These are phyloP conservation scores for Drosophila flavopinicola DNA, from an alignment of 2,888 invertebrate genomes.

Conservation along the genomic window DNA sequence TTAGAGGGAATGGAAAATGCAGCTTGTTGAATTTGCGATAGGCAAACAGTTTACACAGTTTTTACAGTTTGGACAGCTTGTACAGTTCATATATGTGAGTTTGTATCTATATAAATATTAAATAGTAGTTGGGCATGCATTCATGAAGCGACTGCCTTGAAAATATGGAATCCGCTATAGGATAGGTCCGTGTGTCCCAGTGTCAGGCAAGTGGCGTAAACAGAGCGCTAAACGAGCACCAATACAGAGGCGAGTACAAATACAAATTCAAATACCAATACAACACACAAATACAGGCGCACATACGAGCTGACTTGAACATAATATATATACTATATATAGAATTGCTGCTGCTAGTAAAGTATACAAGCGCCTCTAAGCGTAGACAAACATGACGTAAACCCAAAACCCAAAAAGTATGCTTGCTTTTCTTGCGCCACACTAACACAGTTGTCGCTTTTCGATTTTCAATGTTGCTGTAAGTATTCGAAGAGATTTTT, in stretches of 20 bases:
- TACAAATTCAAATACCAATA: conserved; percentile 35
- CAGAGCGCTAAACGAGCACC: conserved; percentile 18
- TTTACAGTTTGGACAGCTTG: conserved; percentile 20
- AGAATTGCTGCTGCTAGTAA: conserved; percentile 24
- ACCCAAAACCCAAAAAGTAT: conserved; percentile 73
- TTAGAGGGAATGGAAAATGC: conserved; percentile 45
- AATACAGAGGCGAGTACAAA: conserved; percentile 29
- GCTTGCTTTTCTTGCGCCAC: conserved; percentile 48
- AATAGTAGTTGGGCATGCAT: conserved; percentile 54
- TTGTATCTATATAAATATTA: conserved; percentile 33
- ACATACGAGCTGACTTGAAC: conserved; percentile 32
- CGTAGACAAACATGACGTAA: conserved; percentile 75
- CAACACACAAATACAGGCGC: conserved; percentile 28
- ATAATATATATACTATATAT: conserved; percentile 32
- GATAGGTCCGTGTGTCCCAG: conserved; percentile 12
- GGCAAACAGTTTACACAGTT: conserved; percentile 29
- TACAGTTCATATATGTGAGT: conserved; percentile 19
- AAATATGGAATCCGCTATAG: conserved; percentile 31
- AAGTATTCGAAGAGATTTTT: conserved; percentile 21
- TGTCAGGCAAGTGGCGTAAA: conserved; percentile 28
- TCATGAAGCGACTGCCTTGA: conserved; percentile 21
- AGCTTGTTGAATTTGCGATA: conserved; percentile 54
- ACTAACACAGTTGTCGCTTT: conserved; percentile 12
- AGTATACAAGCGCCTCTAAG: conserved; percentile 38
- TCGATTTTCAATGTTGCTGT: background rate